These are phyloP conservation scores for Scaptomyza graminum DNA, from an alignment of 1,140 invertebrate species.

Conservation along the genomic window DNA sequence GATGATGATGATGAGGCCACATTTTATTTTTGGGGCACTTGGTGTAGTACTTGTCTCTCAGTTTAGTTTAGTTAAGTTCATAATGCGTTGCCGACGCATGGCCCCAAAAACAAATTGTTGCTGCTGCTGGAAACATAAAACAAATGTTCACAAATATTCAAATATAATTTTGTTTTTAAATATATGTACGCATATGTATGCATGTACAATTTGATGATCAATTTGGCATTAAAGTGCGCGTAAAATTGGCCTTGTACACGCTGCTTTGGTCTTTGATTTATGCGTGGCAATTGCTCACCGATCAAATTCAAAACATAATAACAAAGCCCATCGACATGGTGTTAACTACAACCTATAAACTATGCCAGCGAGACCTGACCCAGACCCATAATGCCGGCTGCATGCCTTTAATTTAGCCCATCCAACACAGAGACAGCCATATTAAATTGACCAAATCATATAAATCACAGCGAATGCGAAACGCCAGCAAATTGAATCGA, in stretches of 20 bases:
- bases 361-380: not conserved
- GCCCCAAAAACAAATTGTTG: conserved; percentile 8
- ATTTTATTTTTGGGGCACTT: conserved; percentile 29
- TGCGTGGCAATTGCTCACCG: conserved; percentile 26
- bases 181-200: not conserved
- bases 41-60: conserved; percentile 3
- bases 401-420: not conserved
- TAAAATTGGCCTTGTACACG: conserved; percentile 68
- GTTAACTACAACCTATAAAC: conserved; percentile 2
- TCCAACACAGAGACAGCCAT: not conserved
- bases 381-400: too few species aligned
- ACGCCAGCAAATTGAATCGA: too few species aligned
- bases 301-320: not conserved
- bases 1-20: conserved; percentile 23
- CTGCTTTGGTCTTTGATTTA: conserved; percentile 26
- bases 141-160: conserved; percentile 30
- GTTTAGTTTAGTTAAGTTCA: conserved; percentile 9
- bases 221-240: conserved; percentile 61
- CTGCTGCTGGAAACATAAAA: conserved; percentile 20
- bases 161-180: conserved; percentile 4
- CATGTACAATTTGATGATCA: conserved; percentile 51
- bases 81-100: conserved; percentile 15
- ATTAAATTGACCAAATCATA: conserved; percentile 25
- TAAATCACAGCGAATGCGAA: conserved; percentile 7
- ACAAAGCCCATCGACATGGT: conserved; percentile 8